These are phyloP conservation scores for Morelia viridis DNA, from an alignment of 2,797 vertebrate genomes.

Conservation along the genomic window DNA sequence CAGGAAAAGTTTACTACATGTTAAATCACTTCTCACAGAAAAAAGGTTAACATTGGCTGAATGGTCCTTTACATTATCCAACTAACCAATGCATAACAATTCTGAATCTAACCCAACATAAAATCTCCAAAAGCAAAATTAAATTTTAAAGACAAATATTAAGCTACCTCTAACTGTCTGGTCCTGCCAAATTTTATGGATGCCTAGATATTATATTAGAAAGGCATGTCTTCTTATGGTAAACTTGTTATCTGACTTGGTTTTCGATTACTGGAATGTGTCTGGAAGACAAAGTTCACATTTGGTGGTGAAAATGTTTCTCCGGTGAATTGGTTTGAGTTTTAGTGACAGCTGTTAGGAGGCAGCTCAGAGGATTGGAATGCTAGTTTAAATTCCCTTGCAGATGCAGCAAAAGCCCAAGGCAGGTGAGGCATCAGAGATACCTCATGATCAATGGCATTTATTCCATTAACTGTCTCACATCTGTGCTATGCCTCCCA, in stretches of 20 bases:
- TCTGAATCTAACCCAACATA: neutral
- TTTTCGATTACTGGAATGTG: conserved; percentile 43
- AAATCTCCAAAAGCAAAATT: neutral
- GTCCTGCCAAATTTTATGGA: neutral
- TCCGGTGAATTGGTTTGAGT: conserved; percentile 41
- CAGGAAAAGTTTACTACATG: neutral
- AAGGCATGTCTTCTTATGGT: neutral
- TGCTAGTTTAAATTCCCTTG: conserved; percentile 31
- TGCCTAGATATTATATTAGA: conserved; percentile 10
- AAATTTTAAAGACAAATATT: neutral
- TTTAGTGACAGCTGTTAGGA: conserved; percentile 51
- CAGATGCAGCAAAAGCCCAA: conserved; percentile 33
- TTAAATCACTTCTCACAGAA: neutral
- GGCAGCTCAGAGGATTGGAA: conserved; percentile 44
- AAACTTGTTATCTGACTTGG: conserved; percentile 44
- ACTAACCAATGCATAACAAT: neutral
- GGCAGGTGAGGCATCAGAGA: conserved; percentile 47
- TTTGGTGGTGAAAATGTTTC: conserved; percentile 45
- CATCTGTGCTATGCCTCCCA: conserved; percentile 15
- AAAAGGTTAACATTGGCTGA: neutral
- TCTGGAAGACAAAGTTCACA: conserved; percentile 53
- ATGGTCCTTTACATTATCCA: neutral
- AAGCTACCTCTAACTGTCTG: neutral
- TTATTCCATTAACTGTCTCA: neutral
- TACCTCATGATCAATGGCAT: neutral